These are phyloP conservation scores for Chymomyza amoena DNA, from an alignment of 2,888 invertebrate genomes.

Conservation along the genomic window DNA sequence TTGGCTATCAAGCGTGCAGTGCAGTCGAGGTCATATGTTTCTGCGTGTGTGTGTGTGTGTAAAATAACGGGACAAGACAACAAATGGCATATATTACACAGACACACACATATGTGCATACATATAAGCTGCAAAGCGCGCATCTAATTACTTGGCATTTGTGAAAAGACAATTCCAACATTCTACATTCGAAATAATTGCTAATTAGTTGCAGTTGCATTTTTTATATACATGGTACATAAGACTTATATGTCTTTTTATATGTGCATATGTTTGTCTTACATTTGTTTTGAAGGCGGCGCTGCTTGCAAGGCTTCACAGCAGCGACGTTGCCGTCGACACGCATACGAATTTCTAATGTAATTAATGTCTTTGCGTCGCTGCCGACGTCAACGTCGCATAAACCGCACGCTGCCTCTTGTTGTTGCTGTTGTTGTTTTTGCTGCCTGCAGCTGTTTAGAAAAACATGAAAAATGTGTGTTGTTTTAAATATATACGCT, in stretches of 20 bases:
- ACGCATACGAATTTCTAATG: slow-evolving; percentile 70
- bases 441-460: slow-evolving; percentile 32
- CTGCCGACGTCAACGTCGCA: slow-evolving; percentile 25
- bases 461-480: slow-evolving; percentile 30
- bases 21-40: slow-evolving; percentile 48
- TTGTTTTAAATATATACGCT: slow-evolving; percentile 9
- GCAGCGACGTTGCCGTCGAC: slow-evolving; percentile 29
- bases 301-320: slow-evolving; percentile 51
- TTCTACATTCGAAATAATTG: slow-evolving; percentile 51
- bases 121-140: slow-evolving; percentile 19
- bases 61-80: slow-evolving; percentile 60
- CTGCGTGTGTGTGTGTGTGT: slow-evolving; percentile 34
- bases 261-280: neutral
- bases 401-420: slow-evolving; percentile 2
- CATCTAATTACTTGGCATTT: slow-evolving; percentile 59
- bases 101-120: neutral
- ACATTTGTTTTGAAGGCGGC: slow-evolving; percentile 17
- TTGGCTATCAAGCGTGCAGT: slow-evolving; percentile 56
- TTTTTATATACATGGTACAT: slow-evolving; percentile 9
- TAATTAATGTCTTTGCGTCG: slow-evolving; percentile 53
- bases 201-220: slow-evolving; percentile 55
- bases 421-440: slow-evolving; percentile 20
- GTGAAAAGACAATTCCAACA: slow-evolving; percentile 36
- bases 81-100: slow-evolving; percentile 49
- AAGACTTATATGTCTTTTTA: neutral